phyloP scores from a whole-genome alignment of 2,113 vertebrate genomes.

The Choloepus hoffmanni region DNA sequence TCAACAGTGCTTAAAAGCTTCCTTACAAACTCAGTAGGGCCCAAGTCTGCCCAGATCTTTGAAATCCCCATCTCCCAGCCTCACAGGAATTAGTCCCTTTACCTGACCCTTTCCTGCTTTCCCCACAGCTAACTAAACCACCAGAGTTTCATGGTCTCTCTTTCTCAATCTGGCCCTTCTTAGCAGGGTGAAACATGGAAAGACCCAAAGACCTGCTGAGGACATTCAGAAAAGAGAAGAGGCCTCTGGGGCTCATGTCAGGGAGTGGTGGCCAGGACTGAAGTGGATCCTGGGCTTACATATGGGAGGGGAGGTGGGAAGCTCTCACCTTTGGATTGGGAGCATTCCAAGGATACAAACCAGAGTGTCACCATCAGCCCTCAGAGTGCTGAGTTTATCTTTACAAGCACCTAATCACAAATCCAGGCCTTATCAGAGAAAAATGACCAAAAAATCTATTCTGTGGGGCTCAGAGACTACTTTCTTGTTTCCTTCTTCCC shows the following conservation, averaged over 20 bases:
- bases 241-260: neutral
- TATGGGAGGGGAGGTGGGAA: neutral
- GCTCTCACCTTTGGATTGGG: neutral
- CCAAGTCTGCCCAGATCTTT: neutral
- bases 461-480: neutral
- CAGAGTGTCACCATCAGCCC: neutral
- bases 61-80: constrained; percentile 33
- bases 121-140: neutral
- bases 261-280: neutral
- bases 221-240: neutral
- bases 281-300: neutral
- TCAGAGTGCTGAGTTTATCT: neutral
- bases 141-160: neutral
- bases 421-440: neutral
- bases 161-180: neutral
- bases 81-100: constrained; percentile 38
- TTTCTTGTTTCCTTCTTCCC: neutral
- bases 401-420: neutral
- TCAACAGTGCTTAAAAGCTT: neutral
- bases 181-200: neutral
- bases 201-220: neutral
- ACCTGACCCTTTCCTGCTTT: constrained; percentile 20
- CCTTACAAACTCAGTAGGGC: neutral
- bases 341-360: neutral
- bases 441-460: neutral